Evolutionary conservation across 1,140 invertebrate genomes (phyloP), one percentile per base, ranked within the genome.

Genomic region (Anastatus disparis): DNA sequence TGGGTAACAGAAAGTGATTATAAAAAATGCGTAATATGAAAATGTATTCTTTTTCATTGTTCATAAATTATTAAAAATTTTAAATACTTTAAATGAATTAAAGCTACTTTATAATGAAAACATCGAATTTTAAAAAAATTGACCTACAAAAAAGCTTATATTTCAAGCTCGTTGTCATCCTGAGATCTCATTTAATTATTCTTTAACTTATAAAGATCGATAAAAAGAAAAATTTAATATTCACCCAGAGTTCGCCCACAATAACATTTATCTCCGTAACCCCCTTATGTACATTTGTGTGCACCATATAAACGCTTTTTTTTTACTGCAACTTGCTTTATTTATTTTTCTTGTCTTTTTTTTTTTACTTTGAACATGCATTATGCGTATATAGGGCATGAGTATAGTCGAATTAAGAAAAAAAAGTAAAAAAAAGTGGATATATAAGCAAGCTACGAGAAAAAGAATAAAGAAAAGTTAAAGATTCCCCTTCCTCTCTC

Each of bases 381-480:
- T 58, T 58, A 69, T 61, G 44, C 56, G 66, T 52, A 35, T 67
- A 59, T 67, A 67, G 65, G 20, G 48, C 48, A 29, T 35, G 38
- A 22, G 67, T 63, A 55, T n/a, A n/a, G n/a, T n/a, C n/a, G n/a
- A 70, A 72, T 52, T 35, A 58, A 48, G 66, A 71, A 22, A 56
- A 58, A 66, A 62, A 59, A 48, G 74, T 70, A 62, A 70, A 29
- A 27, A 62, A 55, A 65, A 44, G 27, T 70, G 40, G 44, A 70
- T 46, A 64, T 38, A 59, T 35, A 50, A 29, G n/a, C 50, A 68
- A 38, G 46, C 72, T 61, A 70, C 44, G 35, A 72, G 48, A 61
- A 71, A 56, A 67, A 52, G 66, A 38, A 64, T 64, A 63, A 38
- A 64, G 46, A 50, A 56, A 17, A 50, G 15, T 24, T n/a, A 13